Percentiles rank a stretch among this genome's conserved stretches.
These are phyloP conservation scores for Ptyas mucosa DNA, from an alignment of 2,113 vertebrate species.

Conservation along the genomic window DNA sequence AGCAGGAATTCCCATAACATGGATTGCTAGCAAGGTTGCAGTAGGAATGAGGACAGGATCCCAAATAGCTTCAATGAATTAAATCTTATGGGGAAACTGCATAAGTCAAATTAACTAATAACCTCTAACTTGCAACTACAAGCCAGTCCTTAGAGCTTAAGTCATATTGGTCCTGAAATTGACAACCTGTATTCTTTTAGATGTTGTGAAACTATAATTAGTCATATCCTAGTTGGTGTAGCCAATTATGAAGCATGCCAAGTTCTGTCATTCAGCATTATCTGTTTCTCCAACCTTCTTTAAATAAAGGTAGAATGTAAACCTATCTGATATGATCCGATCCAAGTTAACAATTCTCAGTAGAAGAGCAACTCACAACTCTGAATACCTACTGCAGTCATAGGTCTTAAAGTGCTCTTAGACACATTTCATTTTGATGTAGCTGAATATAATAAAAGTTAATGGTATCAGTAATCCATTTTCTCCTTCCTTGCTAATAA, in stretches of 20 bases:
- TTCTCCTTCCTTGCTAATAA: conserved; percentile 7
- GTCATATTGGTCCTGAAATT: background rate
- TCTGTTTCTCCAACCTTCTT: background rate
- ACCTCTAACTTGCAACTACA: background rate
- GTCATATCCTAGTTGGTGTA: background rate
- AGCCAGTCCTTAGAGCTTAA: background rate
- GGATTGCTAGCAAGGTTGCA: background rate
- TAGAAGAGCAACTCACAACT: background rate
- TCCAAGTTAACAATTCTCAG: background rate
- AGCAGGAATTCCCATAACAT: background rate
- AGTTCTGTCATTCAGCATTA: background rate
- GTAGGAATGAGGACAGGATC: background rate
- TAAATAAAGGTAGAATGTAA: background rate
- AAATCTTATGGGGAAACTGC: background rate
- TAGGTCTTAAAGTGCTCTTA: background rate
- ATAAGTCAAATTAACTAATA: background rate
- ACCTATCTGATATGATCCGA: background rate
- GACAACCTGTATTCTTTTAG: background rate
- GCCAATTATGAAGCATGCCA: background rate
- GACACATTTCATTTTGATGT: background rate
- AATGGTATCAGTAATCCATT: conserved; percentile 41
- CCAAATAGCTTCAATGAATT: background rate
- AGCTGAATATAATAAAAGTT: background rate
- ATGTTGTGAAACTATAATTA: background rate
- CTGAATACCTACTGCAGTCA: background rate